Percentiles rank a stretch among this genome's conserved stretches.
Conservation (phyloP, 2,888 invertebrate genomes). For the Keiferia lycopersicella region DNA sequence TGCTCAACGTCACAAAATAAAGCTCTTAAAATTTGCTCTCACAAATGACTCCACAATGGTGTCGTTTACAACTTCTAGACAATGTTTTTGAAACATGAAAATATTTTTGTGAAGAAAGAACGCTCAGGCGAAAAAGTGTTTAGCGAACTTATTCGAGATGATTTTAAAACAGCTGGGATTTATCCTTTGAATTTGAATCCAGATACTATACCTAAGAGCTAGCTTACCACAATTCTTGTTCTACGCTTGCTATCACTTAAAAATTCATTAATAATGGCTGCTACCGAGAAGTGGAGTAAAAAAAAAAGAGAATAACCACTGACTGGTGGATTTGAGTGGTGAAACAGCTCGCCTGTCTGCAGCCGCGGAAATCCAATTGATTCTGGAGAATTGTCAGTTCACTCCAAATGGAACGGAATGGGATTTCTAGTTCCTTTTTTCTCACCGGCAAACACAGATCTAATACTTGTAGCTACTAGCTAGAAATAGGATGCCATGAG, state of each 20-base stretch:
- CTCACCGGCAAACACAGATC: slow-evolving; percentile 14
- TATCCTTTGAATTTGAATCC: slow-evolving; percentile 12
- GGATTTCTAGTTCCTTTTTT: slow-evolving; percentile 24
- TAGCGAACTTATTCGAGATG: background rate
- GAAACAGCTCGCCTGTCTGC: slow-evolving; percentile 39
- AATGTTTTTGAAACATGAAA: slow-evolving; percentile 1
- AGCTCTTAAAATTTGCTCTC: background rate
- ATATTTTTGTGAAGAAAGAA: background rate
- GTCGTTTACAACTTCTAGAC: background rate
- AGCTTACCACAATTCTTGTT: too few species aligned
- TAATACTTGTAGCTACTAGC: too few species aligned
- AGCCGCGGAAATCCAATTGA: slow-evolving; percentile 39
- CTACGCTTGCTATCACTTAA: too few species aligned
- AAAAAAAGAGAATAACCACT: background rate
- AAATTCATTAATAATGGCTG: too few species aligned
- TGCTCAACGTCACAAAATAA: background rate
- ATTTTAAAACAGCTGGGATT: background rate
- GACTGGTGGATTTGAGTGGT: background rate
- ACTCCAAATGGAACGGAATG: slow-evolving; percentile 38
- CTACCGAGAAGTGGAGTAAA: too few species aligned
- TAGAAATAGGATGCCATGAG: too few species aligned
- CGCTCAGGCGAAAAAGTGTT: background rate
- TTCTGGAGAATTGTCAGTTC: slow-evolving; percentile 40
- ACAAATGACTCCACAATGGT: slow-evolving; percentile 4
- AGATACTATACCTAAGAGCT: background rate